Base-by-base conservation (phyloP, 2,888 invertebrate species). In the Apamea anceps region DNA sequence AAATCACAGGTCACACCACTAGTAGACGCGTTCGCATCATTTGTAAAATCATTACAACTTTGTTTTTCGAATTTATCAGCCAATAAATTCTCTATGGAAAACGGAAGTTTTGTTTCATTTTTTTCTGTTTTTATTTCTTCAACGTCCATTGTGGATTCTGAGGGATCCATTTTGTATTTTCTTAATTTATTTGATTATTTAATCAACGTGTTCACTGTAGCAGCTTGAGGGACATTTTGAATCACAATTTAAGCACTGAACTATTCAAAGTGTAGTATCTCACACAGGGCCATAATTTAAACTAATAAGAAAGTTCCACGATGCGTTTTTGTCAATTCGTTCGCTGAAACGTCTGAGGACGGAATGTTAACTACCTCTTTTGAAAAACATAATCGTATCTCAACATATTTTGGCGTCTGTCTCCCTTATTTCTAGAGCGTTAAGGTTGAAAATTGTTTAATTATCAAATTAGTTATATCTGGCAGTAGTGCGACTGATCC, bases 291-390 rank as follows among this genome's bases (percentile, higher is more conserved):
- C 90, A 94, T 93, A 94, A 94, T 94, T 94, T 94, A 93, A 92
- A 95, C 96, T 95, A 95, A 96, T 96, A 93, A 91, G 93, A 94
- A 93, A 92, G 88, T 91, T 93, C 92, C 94, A 94, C 94, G 95
- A 94, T 92, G 94, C 95, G 96, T 96, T 96, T 96, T 96, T 96
- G 96, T 96, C 96, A 96, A 96, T 96, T 94, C 95, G 93, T 90
- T 91, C 93, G 93, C 93, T 95, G 95, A 94, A 95, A 94, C 93
- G 93, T 93, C 94, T 85, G 92, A 87, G 91, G 89, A 90, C 92
- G 92, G 95, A 94, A 95, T 95, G 92, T 96, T 96, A 96, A 96
- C 95, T 94, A 93, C 92, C 93, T 93, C 93, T 93, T 94, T 94
- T 94, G 93, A 95, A 94, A 93, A 94, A 94, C 95, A 94, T 93